These are phyloP conservation scores for Zonitis immaculata DNA, from an alignment of 2,888 invertebrate genomes.

Conservation along the genomic window DNA sequence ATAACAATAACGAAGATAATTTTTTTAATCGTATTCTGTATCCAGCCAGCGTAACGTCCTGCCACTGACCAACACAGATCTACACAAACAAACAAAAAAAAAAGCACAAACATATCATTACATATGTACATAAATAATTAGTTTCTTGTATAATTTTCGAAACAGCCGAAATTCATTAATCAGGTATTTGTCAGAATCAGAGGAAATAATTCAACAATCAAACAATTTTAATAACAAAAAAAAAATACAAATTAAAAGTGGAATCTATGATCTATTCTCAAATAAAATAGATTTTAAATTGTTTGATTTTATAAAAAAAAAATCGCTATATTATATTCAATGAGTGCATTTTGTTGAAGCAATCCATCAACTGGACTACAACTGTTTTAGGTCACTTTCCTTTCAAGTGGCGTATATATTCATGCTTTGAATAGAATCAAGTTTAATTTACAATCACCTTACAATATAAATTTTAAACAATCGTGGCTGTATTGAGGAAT, in stretches of 20 bases:
- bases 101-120: conserved; percentile 20
- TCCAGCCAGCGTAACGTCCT: conserved; percentile 37
- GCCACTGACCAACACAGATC: conserved; percentile 31
- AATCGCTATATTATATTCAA: conserved; percentile 25
- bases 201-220: too few species aligned
- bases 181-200: background rate
- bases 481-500: conserved; percentile 21
- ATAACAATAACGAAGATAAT: conserved; percentile 45
- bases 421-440: conserved; percentile 30
- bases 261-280: too few species aligned
- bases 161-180: background rate
- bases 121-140: conserved; percentile 32
- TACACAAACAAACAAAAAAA: background rate
- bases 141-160: background rate
- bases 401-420: conserved; percentile 32
- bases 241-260: too few species aligned
- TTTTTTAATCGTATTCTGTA: conserved; percentile 40
- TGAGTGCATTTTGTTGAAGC: conserved; percentile 27
- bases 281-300: too few species aligned
- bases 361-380: conserved; percentile 30
- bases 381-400: conserved; percentile 35
- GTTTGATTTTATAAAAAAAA: conserved; percentile 27
- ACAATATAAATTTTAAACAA: conserved; percentile 26
- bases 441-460: conserved; percentile 28
- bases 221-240: too few species aligned